A percentile compares a stretch with the other conserved stretches of the same genome.
Conservation (phyloP, 2,113 vertebrate species). For the Forbesichthys agassizii region DNA sequence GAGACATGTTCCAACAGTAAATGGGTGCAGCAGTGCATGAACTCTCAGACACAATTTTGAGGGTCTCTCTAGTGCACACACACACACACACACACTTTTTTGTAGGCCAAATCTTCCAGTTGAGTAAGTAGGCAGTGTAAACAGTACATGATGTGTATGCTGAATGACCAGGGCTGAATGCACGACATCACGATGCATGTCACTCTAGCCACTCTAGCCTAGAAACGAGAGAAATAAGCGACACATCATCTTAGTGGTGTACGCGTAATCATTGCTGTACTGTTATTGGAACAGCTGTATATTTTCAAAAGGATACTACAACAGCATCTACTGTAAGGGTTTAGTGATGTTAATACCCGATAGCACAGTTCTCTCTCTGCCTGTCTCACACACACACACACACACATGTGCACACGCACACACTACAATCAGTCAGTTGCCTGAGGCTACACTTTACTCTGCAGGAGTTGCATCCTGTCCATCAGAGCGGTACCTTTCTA, state of each 20-base stretch:
- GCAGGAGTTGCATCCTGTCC: background rate
- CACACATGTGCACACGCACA: too few species aligned
- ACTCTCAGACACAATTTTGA: constrained; percentile 65
- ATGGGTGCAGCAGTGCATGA: constrained; percentile 61
- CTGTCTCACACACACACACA: background rate
- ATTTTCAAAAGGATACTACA: too few species aligned
- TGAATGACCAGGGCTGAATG: background rate
- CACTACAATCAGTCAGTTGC: constrained; percentile 12
- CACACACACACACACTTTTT: background rate
- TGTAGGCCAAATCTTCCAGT: constrained; percentile 1
- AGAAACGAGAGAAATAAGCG: background rate
- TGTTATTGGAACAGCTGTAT: background rate
- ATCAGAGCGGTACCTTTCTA: constrained; percentile 32
- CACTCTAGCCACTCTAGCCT: too few species aligned
- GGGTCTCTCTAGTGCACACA: background rate
- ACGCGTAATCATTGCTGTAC: background rate
- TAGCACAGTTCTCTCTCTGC: background rate
- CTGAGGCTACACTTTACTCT: constrained; percentile 55
- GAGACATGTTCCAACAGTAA: constrained; percentile 60
- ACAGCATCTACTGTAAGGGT: too few species aligned
- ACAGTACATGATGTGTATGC: background rate
- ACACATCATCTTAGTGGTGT: background rate
- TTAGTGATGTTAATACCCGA: background rate
- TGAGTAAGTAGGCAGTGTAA: constrained; percentile 8
- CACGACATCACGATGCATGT: background rate